Percentiles rank a stretch among this genome's conserved stretches.
phyloP scores from a whole-genome alignment of 1,140 invertebrate genomes.

The Aphaenogaster ashmeadi region DNA sequence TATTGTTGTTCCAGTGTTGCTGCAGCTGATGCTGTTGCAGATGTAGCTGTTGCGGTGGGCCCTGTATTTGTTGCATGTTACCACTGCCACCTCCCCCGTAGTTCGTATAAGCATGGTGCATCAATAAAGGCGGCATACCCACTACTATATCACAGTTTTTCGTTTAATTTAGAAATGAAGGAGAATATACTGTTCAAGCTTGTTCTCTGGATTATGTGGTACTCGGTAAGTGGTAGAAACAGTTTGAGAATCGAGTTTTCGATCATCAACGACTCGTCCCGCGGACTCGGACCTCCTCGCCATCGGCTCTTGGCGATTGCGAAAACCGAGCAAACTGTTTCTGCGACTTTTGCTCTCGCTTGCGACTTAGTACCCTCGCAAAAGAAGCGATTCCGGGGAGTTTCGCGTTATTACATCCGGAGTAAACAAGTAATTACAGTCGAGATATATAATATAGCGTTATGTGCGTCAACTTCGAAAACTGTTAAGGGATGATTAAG shows the following conservation, averaged over 20 bases:
- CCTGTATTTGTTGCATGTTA: conserved; percentile 89
- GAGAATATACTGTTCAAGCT: conserved; percentile 69
- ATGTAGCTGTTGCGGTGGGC: conserved; percentile 85
- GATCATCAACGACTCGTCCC: background rate
- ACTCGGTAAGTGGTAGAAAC: conserved; percentile 80
- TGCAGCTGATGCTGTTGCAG: conserved; percentile 88
- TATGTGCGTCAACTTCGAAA: conserved; percentile 70
- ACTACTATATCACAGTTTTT: conserved; percentile 86
- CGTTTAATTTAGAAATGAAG: conserved; percentile 83
- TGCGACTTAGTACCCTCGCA: conserved; percentile 47
- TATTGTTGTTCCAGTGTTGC: conserved; percentile 89
- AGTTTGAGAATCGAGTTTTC: conserved; percentile 32
- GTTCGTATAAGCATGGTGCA: conserved; percentile 89
- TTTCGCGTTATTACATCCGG: conserved; percentile 48
- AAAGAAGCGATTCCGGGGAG: conserved; percentile 46
- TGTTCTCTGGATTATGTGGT: conserved; percentile 69
- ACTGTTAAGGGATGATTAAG: conserved; percentile 69
- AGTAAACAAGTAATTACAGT: conserved; percentile 57
- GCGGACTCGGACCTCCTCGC: background rate
- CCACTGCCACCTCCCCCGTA: conserved; percentile 88
- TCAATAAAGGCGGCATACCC: conserved; percentile 88
- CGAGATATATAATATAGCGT: conserved; percentile 48
- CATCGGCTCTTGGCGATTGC: background rate
- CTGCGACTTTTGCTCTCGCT: conserved; percentile 54
- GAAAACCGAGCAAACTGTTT: conserved; percentile 54